Evolutionary conservation across 2,113 vertebrate species (phyloP), one percentile per base, ranked within the genome.

Genomic region (Phrynosoma platyrhinos): DNA sequence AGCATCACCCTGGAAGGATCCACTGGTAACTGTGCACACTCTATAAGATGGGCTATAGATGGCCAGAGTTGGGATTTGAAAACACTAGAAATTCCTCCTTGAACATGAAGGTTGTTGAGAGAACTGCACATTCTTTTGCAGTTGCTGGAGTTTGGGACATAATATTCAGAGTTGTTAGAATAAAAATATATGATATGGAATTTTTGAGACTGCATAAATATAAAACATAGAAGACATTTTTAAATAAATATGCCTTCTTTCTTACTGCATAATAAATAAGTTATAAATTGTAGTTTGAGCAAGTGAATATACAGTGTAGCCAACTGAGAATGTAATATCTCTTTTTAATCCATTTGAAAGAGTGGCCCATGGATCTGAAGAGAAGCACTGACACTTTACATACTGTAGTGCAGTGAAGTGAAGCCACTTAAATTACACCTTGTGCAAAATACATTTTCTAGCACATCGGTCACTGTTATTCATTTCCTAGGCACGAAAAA

Each of bases 321-420:
- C 68, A 83, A 77, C n/a, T 89, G 47, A 91, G 69, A 69, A 84
- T 81, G 66, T 58, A 87, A 78, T n/a, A 79, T 75, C 64, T 91
- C 52, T 16, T 91, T 20, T 52, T 86, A 53, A 91, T 87, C 47
- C 12, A 2, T 90, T 92, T 95, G 83, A 79, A 91, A 89, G 58
- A 36, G 40, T 77, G 62, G 81, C 64, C 75, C 83, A 27, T 89
- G 79, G 87, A 52, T 30, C 16, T 21, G 85, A 79, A 21, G 21
- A 40, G 79, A 88, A 84, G 74, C 82, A 71, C 1, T 85, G 2
- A 30, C 2, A 1, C 14, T 27, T 88, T 84, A 25, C 0, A 82
- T 64, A 30, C 13, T 53, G 82, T 77, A 86, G 47, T 79, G 52
- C 18, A 55, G 9, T 30, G 42, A 86, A 62, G 68, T 81, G 2